phyloP scores from a whole-genome alignment of 2,888 invertebrate species.

The Polymixis lichenea region DNA sequence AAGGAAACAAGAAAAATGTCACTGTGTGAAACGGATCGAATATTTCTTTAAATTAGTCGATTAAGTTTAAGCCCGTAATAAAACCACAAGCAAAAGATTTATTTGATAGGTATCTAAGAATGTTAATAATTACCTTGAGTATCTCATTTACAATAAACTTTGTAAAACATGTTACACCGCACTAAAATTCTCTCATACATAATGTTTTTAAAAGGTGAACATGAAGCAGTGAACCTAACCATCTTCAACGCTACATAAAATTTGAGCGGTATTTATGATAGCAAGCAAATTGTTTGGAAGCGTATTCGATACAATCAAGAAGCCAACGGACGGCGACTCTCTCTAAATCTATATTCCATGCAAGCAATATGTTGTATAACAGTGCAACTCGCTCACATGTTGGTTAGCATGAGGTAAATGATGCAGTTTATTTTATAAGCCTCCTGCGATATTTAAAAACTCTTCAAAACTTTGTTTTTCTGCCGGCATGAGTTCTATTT shows the following conservation, averaged over 20 bases:
- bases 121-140: background rate
- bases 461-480: background rate
- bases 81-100: background rate
- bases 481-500: background rate
- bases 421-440: background rate
- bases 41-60: background rate
- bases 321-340: constrained; percentile 45
- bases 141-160: background rate
- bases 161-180: no score
- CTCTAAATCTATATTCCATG: constrained; percentile 59
- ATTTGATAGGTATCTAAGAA: background rate
- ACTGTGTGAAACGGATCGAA: background rate
- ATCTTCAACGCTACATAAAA: constrained; percentile 19
- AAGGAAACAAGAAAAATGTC: background rate
- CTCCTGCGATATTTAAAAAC: background rate
- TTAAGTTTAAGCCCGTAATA: background rate
- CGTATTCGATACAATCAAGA: constrained; percentile 30
- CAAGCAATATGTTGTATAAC: constrained; percentile 56
- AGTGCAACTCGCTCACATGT: constrained; percentile 21
- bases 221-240: constrained; percentile 7
- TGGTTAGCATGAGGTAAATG: constrained; percentile 26
- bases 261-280: constrained; percentile 19
- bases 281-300: constrained; percentile 31
- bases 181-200: background rate
- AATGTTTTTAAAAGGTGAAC: background rate